Conservation (phyloP, 2,888 invertebrate species). For the Eilema sororculum region DNA sequence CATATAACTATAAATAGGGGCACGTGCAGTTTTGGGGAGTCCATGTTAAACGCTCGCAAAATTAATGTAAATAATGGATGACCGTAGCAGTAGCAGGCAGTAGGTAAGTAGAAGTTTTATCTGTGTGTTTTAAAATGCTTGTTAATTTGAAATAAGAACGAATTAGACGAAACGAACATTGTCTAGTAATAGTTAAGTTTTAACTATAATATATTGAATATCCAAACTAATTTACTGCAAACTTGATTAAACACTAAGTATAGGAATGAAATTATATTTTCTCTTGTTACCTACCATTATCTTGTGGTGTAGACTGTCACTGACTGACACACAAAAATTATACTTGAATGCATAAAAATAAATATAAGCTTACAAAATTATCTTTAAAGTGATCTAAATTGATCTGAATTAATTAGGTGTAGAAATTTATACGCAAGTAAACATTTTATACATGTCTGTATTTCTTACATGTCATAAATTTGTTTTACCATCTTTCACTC, state of each 20-base stretch:
- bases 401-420: not conserved
- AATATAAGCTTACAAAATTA: too few relatives aligned
- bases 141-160: constrained; percentile 19
- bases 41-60: not conserved
- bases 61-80: constrained; percentile 24
- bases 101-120: constrained; percentile 18
- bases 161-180: not conserved
- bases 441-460: too few relatives aligned
- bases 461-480: too few relatives aligned
- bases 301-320: too few relatives aligned
- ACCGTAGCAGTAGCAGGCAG: not conserved
- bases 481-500: not conserved
- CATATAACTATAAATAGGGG: constrained; percentile 43
- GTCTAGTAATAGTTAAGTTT: not conserved
- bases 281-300: too few relatives aligned
- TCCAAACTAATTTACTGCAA: not conserved
- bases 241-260: too few relatives aligned
- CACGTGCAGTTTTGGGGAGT: constrained; percentile 50
- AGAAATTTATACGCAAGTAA: too few relatives aligned
- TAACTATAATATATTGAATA: not conserved
- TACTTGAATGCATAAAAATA: too few relatives aligned
- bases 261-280: too few relatives aligned
- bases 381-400: not conserved
- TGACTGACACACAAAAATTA: too few relatives aligned
- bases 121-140: constrained; percentile 32